Evolutionary conservation across 1,140 invertebrate genomes (phyloP), one percentile per base, ranked within the genome.

Genomic region (Tenebrio molitor): DNA sequence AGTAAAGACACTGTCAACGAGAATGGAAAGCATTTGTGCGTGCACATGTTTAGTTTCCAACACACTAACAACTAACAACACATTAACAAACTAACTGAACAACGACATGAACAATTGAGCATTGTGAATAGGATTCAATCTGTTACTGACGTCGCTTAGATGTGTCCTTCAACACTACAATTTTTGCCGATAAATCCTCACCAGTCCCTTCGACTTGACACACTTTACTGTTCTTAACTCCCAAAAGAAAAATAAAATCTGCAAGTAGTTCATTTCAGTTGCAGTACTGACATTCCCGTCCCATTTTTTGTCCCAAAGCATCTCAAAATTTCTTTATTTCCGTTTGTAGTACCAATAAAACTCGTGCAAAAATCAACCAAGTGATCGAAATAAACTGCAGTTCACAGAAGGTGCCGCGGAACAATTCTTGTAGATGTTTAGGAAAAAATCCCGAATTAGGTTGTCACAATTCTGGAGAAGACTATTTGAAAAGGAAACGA

Each of bases 361-460:
- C 12, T 14, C 44, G 44, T 0, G 21, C 7, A 3, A n/a, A 19
- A 16, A 50, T 19, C 17, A 50, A 21, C 15, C 10, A 50, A 16
- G 16, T 14, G 7, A 50, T 50, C 3, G 21, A 19, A 50, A 50
- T 15, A 21, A 50, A 50, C 1, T 50, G 44, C 14, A 50, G 17
- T 50, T 50, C 44, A 16, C 44, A 50, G 17, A n/a, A 50, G n/a
- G n/a, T 3, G 21, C 2, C 2, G 44, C 44, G 2, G 44, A 50
- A 50, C 12, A 50, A 50, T 50, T 50, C 12, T 50, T 50, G 14
- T 50, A 50, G 21, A 50, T 16, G 21, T 50, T 50, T 2, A 50
- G 21, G 10, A 12, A 16, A 50, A 50, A 2, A 50, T 2, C 2
- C 12, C 16, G 7, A 21, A 12, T 16, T 50, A 10, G 21, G 4